phyloP scores from a whole-genome alignment of 2,113 vertebrate species.

The Alces alces region DNA sequence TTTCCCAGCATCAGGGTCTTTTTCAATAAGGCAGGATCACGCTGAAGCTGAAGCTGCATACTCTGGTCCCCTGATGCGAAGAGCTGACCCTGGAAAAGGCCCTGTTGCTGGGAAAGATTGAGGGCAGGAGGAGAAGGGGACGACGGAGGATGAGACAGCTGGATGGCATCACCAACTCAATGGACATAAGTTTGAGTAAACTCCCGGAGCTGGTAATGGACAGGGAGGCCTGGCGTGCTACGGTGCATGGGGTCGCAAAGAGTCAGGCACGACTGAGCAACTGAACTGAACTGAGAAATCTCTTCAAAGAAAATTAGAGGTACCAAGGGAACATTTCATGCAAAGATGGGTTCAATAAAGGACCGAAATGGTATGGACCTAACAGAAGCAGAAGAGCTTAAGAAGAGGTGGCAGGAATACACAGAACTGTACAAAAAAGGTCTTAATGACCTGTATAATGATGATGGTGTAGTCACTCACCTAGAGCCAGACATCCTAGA shows the following conservation, averaged over 20 bases:
- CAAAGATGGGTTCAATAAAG: not conserved
- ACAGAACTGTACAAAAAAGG: not conserved
- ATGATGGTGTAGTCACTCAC: accelerated
- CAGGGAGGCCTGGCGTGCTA: not conserved
- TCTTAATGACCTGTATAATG: not conserved
- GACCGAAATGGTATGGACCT: not conserved
- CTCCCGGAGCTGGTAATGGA: not conserved
- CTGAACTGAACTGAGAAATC: not conserved
- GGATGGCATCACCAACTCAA: not conserved
- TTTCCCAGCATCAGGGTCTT: not conserved
- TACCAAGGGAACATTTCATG: not conserved
- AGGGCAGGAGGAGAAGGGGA: not conserved
- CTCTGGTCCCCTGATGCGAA: not conserved
- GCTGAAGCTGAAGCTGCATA: not conserved
- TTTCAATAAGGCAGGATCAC: not conserved
- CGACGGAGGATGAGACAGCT: not conserved
- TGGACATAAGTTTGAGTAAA: not conserved
- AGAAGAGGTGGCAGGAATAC: not conserved
- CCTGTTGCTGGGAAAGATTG: not conserved
- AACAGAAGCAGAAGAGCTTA: not conserved
- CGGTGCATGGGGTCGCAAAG: not conserved
- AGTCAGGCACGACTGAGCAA: accelerated
- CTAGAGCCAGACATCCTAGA: not conserved
- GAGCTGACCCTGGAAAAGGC: not conserved
- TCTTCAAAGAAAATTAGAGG: not conserved